Evolutionary conservation across 2,113 vertebrate genomes (phyloP), one percentile per base, ranked within the genome.

Genomic region (Notothenia rossii): DNA sequence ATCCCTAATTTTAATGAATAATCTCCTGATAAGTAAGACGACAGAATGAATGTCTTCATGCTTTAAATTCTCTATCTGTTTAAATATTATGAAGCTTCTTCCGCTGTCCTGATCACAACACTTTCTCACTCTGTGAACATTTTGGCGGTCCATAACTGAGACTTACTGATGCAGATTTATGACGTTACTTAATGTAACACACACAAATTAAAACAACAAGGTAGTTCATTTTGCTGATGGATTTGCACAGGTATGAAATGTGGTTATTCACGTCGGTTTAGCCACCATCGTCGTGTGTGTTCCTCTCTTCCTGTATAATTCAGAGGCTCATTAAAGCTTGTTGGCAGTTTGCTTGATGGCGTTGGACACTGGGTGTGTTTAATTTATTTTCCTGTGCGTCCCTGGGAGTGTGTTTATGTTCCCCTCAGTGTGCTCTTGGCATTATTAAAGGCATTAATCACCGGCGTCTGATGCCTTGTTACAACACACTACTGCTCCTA

Each of bases 401-500:
- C 82, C 80, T 71, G 81, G 25, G 77, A 87, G 86, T 78, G 85
- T 82, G 90, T 87, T 89, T 83, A 84, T 87, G 79, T 58, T 62
- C 55, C 85, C 88, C 78, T 85, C 73, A 56, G 86, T 85, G 83
- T 86, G 85, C 81, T 82, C 60, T 63, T 51, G 76, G 83, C 71
- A 73, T 94, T 93, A 94, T 94, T 93, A 93, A 92, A 93, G 75
- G 60, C 88, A 93, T 93, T 92, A 82, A 92, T 92, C 92, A 91
- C 63, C 25, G 71, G n/a, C 78, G 67, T 81, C 58, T 73, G 85
- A 84, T 49, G 75, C 84, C 90, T 93, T 70, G 86, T 90, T 89
- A 89, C 82, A 11, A 74, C 80, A 74, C 49, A 22, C 0, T 49
- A 22, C 77, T 36, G 79, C 79, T 59, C 67, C 81, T 59, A 29